A percentile compares a stretch with the other conserved stretches of the same genome.
These are phyloP conservation scores for Agrochola lota DNA, from an alignment of 2,888 invertebrate genomes.

Conservation along the genomic window DNA sequence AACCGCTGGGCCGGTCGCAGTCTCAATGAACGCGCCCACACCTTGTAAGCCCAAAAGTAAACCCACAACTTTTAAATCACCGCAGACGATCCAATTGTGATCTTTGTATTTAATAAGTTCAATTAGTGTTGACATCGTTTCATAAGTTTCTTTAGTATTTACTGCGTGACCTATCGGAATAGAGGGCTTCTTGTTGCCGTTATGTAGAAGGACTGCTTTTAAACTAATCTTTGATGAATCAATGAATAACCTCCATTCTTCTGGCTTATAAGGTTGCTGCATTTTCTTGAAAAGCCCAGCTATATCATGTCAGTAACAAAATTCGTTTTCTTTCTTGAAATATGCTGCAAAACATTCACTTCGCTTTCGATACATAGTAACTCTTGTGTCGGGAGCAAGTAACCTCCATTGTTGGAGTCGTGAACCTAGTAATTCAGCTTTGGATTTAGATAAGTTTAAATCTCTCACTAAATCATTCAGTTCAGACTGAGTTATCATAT, in stretches of 20 bases:
- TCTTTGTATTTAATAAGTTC: neutral
- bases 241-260: neutral
- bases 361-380: neutral
- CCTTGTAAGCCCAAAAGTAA: neutral
- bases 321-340: neutral
- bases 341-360: neutral
- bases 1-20: too few relatives aligned
- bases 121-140: neutral
- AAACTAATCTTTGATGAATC: neutral
- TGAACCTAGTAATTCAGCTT: too few relatives aligned
- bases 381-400: neutral
- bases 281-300: neutral
- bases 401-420: too few relatives aligned
- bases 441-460: too few relatives aligned
- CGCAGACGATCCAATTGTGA: neutral
- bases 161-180: slow-evolving; percentile 1
- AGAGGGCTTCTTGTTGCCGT: neutral
- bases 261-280: neutral
- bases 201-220: neutral
- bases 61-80: neutral
- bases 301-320: slow-evolving; percentile 1
- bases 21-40: too few relatives aligned
- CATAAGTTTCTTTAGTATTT: neutral
- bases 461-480: too few relatives aligned
- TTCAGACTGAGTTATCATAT: too few relatives aligned